Conservation (phyloP, 1,140 invertebrate species). For the Drosophila kohkoa region DNA sequence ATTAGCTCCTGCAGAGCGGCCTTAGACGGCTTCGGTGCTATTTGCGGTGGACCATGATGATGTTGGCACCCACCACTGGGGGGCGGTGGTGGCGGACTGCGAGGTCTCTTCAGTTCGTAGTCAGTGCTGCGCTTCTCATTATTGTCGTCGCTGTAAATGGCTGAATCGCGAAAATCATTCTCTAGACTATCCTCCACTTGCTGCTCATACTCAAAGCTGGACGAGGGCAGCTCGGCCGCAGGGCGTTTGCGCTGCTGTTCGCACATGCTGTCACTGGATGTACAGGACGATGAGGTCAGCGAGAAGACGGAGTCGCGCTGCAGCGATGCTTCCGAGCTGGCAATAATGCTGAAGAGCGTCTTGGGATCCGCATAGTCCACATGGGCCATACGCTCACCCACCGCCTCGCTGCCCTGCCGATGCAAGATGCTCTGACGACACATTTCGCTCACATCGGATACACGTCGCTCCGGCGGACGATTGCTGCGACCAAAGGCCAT, state of each 20-base stretch:
- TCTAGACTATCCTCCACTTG: slow-evolving; percentile 80
- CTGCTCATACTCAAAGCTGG: slow-evolving; percentile 78
- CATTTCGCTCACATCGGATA: slow-evolving; percentile 81
- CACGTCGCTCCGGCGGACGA: slow-evolving; percentile 75
- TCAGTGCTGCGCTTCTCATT: slow-evolving; percentile 85
- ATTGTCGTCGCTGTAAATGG: slow-evolving; percentile 92
- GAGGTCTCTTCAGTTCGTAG: slow-evolving; percentile 57
- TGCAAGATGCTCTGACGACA: slow-evolving; percentile 86
- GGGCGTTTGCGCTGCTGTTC: slow-evolving; percentile 66
- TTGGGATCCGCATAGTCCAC: slow-evolving; percentile 94
- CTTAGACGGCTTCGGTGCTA: slow-evolving; percentile 65
- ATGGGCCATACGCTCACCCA: slow-evolving; percentile 94
- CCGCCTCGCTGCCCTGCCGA: slow-evolving; percentile 92
- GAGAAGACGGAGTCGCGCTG: slow-evolving; percentile 87
- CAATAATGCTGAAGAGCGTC: slow-evolving; percentile 86
- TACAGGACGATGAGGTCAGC: slow-evolving; percentile 87
- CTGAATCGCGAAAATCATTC: slow-evolving; percentile 92
- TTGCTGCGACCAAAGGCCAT: slow-evolving; percentile 69
- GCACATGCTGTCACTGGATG: slow-evolving; percentile 86
- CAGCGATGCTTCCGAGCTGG: slow-evolving; percentile 84
- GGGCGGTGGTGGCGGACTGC: slow-evolving; percentile 70
- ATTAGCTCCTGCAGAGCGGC: slow-evolving; percentile 41
- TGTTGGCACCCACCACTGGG: slow-evolving; percentile 12
- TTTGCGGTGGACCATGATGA: slow-evolving; percentile 47
- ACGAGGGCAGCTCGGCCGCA: slow-evolving; percentile 19